Base-by-base conservation (phyloP, 64 coral and sea anemone genomes). In the Pocillopora damicornis region DNA sequence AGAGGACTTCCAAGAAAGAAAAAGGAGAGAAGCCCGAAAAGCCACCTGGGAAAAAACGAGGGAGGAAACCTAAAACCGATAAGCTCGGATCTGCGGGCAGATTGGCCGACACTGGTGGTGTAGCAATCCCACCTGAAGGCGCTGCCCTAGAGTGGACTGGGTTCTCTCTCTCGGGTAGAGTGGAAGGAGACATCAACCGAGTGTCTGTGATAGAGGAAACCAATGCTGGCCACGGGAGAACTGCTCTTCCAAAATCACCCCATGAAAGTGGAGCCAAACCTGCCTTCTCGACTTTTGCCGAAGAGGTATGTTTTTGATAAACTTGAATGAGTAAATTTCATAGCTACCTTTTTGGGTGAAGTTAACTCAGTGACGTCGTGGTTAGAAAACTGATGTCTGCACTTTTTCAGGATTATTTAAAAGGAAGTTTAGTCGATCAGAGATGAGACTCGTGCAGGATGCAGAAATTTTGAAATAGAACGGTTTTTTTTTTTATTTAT, bases 81-180 rank as follows among this genome's bases (percentile, higher is more conserved):
- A 95, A 98, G 90, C 93, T 98, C 92, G 96, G 92, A 95, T 92
- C 97, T 95, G 97, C 97, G 93, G 97, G 90, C 86, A 87, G 80
- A 63, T 89, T 81, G 34, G 82, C 83, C 45, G 89, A 92, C 82
- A 82, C 89, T 79, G 88, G 87, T 87, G 91, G 88, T 69, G 78
- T 25, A 81, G 83, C 67, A 30, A 65, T 45, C 36, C 75, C 25
- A 42, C 59, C 64, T 79, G 91, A 84, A 74, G 81, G 57, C 36
- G 76, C 38, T 56, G 72, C 82, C 63, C 88, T 65, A 71, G 91
- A 92, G 35, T 89, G 76, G 88, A 86, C 35, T 59, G 88, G 73
- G 75, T 81, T 64, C 72, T 51, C 12, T 2, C 83, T 30, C 15
- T 83, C 82, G 6, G 73, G 76, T 62, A n/a, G 74, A 83, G 13